These are phyloP conservation scores for Chrysolina oricalcia DNA, from an alignment of 2,888 invertebrate species.

Conservation along the genomic window DNA sequence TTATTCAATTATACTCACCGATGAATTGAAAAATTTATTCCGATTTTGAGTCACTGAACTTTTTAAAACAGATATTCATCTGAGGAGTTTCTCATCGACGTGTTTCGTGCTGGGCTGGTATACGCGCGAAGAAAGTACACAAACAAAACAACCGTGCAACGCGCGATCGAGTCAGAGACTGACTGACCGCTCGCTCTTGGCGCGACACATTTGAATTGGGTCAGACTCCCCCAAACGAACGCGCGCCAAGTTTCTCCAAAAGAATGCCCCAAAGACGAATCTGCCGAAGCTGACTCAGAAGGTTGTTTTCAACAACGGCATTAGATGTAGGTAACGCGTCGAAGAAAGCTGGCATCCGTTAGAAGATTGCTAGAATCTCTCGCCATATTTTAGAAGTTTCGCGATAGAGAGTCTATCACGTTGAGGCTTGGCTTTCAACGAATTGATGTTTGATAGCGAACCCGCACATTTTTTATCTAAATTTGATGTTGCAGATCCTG, in stretches of 20 bases:
- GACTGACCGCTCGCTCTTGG: conserved; percentile 36
- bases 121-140: background rate
- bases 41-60: background rate
- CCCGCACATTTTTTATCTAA: too few species aligned
- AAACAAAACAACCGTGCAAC: background rate
- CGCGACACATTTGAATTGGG: conserved; percentile 61
- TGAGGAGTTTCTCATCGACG: background rate
- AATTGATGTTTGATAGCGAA: too few species aligned
- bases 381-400: too few species aligned
- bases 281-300: conserved; percentile 24
- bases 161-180: conserved; percentile 52
- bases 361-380: background rate
- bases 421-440: too few species aligned
- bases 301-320: background rate
- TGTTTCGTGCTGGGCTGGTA: background rate
- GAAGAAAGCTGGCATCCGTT: background rate
- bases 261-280: conserved; percentile 50
- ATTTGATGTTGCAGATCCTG: too few species aligned
- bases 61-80: background rate
- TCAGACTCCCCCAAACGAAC: conserved; percentile 52
- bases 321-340: background rate
- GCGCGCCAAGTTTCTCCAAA: conserved; percentile 48
- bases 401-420: too few species aligned
- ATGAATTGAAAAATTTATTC: background rate
- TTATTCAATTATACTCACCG: background rate